Percentiles rank a stretch among this genome's conserved stretches.
phyloP scores from a whole-genome alignment of 2,797 vertebrate species.

The Melanotaenia trifasciata region DNA sequence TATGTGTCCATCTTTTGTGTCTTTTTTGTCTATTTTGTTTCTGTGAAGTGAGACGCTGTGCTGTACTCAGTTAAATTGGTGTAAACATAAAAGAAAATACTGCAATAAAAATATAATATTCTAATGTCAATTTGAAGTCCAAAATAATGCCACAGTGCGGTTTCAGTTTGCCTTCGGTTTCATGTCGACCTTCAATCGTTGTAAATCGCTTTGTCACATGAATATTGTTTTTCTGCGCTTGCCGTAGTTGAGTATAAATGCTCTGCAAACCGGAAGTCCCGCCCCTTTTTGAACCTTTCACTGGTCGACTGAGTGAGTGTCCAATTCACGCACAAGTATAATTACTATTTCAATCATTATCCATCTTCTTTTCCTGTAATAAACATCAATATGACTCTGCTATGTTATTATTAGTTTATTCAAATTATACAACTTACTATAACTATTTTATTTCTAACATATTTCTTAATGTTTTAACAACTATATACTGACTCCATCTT shows the following conservation, averaged over 20 bases:
- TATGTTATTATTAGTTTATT: accelerated
- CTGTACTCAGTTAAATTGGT: background rate
- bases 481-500: constrained; percentile 44
- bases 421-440: accelerated
- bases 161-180: background rate
- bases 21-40: background rate
- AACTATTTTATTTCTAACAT: constrained; percentile 10
- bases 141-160: too few relatives aligned
- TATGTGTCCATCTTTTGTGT: background rate
- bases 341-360: constrained; percentile 59
- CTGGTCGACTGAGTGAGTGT: constrained; percentile 62
- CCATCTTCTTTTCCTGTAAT: constrained; percentile 56
- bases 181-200: background rate
- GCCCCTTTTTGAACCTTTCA: constrained; percentile 73
- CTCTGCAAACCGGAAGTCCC: constrained; percentile 79
- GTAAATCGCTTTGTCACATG: background rate
- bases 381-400: accelerated
- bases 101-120: background rate
- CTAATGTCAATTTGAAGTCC: too few relatives aligned
- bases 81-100: background rate
- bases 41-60: background rate
- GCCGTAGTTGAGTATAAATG: constrained; percentile 74
- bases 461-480: background rate
- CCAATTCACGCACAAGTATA: background rate
- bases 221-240: constrained; percentile 30